Evolutionary conservation across 2,113 vertebrate species (phyloP).

Genomic region (Pseudorectes ferrugineus): DNA sequence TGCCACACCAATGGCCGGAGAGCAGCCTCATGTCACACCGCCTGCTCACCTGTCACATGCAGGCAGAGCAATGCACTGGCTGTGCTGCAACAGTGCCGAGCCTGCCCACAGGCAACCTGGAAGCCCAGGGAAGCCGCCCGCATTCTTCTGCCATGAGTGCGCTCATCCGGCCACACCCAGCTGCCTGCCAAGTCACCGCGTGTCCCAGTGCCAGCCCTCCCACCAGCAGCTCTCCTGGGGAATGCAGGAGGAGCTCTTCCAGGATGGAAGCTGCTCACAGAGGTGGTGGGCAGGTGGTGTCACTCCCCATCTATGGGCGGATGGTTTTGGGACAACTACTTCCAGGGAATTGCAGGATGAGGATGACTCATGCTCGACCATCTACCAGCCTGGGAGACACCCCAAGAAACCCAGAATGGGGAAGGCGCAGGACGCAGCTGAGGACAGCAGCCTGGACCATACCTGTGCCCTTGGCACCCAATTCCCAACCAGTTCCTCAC

Average conservation of each 20-base stretch:
- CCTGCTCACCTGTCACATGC: background rate
- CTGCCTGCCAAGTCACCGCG: background rate
- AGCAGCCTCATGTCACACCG: background rate
- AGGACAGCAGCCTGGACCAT: background rate
- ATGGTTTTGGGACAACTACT: background rate
- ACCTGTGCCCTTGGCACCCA: background rate
- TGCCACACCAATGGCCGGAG: background rate
- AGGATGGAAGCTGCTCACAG: background rate
- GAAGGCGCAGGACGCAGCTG: background rate
- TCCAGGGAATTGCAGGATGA: background rate
- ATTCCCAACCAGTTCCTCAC: background rate
- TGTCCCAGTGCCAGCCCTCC: background rate
- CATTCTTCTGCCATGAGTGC: background rate
- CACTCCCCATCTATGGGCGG: background rate
- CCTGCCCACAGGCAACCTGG: background rate
- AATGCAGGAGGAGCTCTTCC: background rate
- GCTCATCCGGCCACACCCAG: fast-evolving
- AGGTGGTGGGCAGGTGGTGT: background rate
- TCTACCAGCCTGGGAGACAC: background rate
- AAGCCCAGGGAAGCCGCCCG: background rate
- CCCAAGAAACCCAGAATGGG: fast-evolving
- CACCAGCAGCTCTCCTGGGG: background rate
- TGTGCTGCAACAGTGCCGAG: background rate
- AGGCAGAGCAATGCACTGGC: background rate
- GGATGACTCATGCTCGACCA: background rate